Evolutionary conservation across 53 echinoderm and acorn worm species (phyloP).

Genomic region (Astropecten irregularis): DNA sequence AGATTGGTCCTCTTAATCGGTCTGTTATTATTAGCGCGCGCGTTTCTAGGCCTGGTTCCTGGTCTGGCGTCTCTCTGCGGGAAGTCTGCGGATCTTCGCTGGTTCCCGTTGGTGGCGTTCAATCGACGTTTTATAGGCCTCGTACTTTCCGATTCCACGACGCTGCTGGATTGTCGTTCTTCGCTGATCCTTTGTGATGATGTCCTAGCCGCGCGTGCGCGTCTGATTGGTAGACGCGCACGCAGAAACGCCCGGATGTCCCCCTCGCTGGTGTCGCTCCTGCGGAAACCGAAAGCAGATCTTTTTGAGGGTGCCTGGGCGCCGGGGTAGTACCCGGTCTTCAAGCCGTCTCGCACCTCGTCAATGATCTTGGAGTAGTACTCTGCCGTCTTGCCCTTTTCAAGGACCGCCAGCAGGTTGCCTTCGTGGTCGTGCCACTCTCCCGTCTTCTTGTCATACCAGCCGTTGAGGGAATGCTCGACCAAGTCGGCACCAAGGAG

Average conservation of each 20-base stretch:
- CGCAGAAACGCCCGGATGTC: not conserved
- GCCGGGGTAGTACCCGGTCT: not conserved
- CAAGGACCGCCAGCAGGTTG: slow-evolving; percentile 51
- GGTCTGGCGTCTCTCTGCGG: too few species aligned
- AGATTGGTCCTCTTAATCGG: too few species aligned
- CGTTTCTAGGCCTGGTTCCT: too few species aligned
- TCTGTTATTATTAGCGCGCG: too few species aligned
- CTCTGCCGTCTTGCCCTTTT: slow-evolving; percentile 14
- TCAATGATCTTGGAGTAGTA: slow-evolving; percentile 46
- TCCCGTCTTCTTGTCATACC: slow-evolving; percentile 73
- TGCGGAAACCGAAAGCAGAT: slow-evolving; percentile 40
- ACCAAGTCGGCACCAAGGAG: slow-evolving; percentile 89
- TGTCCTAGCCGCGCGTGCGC: too few species aligned
- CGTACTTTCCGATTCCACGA: too few species aligned
- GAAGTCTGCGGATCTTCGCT: too few species aligned
- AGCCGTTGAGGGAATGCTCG: slow-evolving; percentile 87
- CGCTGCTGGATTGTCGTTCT: too few species aligned
- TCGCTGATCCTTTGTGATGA: too few species aligned
- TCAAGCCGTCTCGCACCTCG: slow-evolving; percentile 19
- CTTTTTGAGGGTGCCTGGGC: not conserved
- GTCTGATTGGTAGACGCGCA: too few species aligned
- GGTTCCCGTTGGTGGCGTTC: too few species aligned
- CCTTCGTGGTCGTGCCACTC: slow-evolving; percentile 69
- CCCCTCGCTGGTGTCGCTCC: slow-evolving; percentile 28
- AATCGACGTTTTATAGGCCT: too few species aligned